phyloP scores from a whole-genome alignment of 2,888 invertebrate species.

The Schizaphis graminum region DNA sequence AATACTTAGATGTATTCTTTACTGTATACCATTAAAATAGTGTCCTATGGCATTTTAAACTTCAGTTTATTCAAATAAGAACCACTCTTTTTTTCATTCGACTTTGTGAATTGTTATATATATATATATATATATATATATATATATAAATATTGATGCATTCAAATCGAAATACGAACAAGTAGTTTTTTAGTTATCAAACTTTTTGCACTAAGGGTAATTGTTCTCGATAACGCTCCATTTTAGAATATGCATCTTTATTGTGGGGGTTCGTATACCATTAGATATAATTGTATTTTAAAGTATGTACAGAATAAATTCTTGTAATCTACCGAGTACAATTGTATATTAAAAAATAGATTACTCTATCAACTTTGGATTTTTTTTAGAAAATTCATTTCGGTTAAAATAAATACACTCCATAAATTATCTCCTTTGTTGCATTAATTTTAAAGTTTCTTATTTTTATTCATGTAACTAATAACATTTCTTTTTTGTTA shows the following conservation, averaged over 20 bases:
- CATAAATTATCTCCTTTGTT: too few relatives aligned
- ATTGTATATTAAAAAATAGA: background rate
- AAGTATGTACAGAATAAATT: background rate
- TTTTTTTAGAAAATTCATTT: too few relatives aligned
- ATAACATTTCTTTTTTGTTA: too few relatives aligned
- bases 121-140: background rate
- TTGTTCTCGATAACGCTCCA: background rate
- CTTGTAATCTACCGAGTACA: background rate
- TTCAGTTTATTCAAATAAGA: background rate
- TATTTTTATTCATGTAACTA: too few relatives aligned
- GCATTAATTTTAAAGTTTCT: too few relatives aligned
- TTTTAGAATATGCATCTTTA: background rate
- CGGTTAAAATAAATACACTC: too few relatives aligned
- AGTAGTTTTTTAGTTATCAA: background rate
- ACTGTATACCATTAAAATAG: background rate
- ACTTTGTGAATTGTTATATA: background rate
- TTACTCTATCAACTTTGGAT: background rate
- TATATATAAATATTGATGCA: background rate
- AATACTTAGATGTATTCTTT: background rate
- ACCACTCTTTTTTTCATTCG: background rate
- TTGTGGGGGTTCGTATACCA: background rate
- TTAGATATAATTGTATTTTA: background rate
- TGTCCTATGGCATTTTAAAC: background rate
- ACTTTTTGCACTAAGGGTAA: background rate
- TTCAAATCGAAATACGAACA: background rate